These are phyloP conservation scores for Phyllotreta cruciferae DNA, from an alignment of 2,888 invertebrate genomes.

Conservation along the genomic window DNA sequence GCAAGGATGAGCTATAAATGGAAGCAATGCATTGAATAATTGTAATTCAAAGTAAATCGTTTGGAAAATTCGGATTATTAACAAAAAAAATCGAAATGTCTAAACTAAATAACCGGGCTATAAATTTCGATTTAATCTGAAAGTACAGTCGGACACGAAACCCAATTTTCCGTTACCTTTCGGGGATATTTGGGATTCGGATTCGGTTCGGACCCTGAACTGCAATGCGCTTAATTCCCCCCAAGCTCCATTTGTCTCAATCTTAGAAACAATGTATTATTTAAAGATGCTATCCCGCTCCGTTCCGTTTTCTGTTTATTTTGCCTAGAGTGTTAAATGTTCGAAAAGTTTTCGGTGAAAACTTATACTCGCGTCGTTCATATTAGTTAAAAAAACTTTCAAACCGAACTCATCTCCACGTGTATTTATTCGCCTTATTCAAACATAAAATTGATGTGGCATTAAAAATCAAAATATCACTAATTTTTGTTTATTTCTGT, in stretches of 20 bases:
- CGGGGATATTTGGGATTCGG: slow-evolving; percentile 1
- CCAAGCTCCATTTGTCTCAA: slow-evolving; percentile 61
- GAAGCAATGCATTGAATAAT: no score
- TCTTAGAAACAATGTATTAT: slow-evolving; percentile 61
- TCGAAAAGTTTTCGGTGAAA: slow-evolving; percentile 32
- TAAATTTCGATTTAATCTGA: no score
- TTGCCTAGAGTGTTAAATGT: slow-evolving; percentile 43
- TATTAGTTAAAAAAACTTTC: no score
- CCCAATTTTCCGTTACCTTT: slow-evolving; percentile 2
- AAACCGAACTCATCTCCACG: not conserved
- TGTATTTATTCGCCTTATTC: no score
- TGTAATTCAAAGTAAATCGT: no score
- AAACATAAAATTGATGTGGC: no score
- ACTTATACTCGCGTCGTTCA: no score
- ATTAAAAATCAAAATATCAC: no score
- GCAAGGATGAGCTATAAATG: not conserved
- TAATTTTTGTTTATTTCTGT: no score
- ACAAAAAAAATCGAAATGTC: no score
- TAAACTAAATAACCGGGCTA: no score
- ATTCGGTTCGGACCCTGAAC: slow-evolving; percentile 22
- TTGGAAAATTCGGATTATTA: no score
- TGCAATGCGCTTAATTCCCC: slow-evolving; percentile 56
- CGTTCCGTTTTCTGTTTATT: slow-evolving; percentile 45
- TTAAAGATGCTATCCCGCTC: slow-evolving; percentile 53
- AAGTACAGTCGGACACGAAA: not conserved